Base-by-base conservation (phyloP, 1,140 invertebrate species). In the Lasioglossum albipes region DNA sequence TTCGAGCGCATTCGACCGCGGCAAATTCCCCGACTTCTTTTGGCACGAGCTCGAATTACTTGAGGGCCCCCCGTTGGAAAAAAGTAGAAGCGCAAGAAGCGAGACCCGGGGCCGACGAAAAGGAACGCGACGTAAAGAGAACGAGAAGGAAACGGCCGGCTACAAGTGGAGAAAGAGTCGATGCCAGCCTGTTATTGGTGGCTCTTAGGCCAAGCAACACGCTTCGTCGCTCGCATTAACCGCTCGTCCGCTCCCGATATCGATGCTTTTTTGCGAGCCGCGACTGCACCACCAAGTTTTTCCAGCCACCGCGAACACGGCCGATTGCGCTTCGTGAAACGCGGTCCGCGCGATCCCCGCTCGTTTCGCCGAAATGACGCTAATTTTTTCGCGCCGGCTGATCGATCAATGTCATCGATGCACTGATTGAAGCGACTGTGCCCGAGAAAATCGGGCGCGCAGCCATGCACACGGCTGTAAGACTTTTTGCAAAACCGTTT, bases 31-130 rank as follows among this genome's bases (percentile, higher is more conserved):
- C 68, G 49, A 59, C 75, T 87, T 88, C 81, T 90, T 88, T 84
- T 84, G 85, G 79, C 88, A 90, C 87, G 87, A 89, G 83, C 84
- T 88, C 88, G 86, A 89, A 89, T 89, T 88, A 88, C 87, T 83
- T 73, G 61, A 31, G 10, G 70, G 57, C 41, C 49, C 41, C 41
- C 76, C 9, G 5, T 7, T 12, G 16, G 52, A 20, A 84, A 83
- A 81, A 76, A 77, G 67, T 41, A 42, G 76, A 72, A 54, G 57
- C 69, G 84, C 62, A 75, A 83, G 81, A 71, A 75, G 45, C 52
- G 16, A 18, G 18, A 41, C 36, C 31, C 62, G 27, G 54, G 16
- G n/a, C 12, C 36, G 52, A 67, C 27, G 59, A 20, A 66, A 16
- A 68, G 65, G 69, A 49, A 45, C 68, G 68, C 42, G 81, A 72